These are phyloP conservation scores for Rhadinocentrus ornatus DNA, from an alignment of 2,797 vertebrate species.

Conservation along the genomic window DNA sequence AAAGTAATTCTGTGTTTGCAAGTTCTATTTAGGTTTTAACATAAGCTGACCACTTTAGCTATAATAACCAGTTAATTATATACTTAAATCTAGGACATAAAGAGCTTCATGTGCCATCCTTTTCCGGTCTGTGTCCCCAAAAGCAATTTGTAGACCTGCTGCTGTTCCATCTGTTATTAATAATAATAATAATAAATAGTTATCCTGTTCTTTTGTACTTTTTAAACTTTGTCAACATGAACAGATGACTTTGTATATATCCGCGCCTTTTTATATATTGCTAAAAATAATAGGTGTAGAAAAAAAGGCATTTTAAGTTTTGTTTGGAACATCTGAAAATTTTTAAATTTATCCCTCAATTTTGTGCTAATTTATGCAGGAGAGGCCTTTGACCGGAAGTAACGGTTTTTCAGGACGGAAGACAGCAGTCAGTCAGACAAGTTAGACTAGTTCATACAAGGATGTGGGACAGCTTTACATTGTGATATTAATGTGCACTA, in stretches of 20 bases:
- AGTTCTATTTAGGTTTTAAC: too few relatives aligned
- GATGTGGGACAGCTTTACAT: background rate
- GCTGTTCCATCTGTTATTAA: background rate
- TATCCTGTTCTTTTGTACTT: background rate
- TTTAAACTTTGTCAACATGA: background rate
- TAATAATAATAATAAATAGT: background rate
- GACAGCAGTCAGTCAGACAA: background rate
- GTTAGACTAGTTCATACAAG: conserved; percentile 21
- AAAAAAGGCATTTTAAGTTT: background rate
- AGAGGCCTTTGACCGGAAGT: conserved; percentile 36
- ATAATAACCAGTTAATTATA: too few relatives aligned
- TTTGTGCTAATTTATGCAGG: background rate
- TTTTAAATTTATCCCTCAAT: background rate
- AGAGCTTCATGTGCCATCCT: too few relatives aligned
- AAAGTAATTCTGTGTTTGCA: too few relatives aligned
- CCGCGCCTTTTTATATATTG: background rate
- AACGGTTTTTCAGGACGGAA: conserved; percentile 13
- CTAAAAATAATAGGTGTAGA: background rate
- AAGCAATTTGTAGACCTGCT: background rate
- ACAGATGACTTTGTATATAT: background rate
- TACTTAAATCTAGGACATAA: too few relatives aligned
- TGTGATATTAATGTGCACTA: background rate
- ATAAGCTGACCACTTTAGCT: too few relatives aligned
- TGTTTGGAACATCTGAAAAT: background rate
- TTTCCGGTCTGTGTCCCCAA: too few relatives aligned